Base-by-base conservation (phyloP, 2,797 vertebrate species). In the Micrastur ruficollis region DNA sequence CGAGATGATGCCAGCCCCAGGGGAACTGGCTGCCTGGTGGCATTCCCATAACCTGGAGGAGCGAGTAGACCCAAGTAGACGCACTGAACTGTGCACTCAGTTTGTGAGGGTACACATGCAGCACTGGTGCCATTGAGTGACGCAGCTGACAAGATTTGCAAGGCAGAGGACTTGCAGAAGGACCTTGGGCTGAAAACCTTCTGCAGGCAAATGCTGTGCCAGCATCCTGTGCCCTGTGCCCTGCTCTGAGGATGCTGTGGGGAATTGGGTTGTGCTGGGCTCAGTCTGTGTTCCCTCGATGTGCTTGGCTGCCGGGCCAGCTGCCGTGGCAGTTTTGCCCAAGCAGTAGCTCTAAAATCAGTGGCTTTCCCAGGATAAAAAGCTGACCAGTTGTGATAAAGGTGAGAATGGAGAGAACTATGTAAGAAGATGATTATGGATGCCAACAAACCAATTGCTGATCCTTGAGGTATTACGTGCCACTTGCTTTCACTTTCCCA, bases 61-160 rank as follows among this genome's bases (percentile, higher is more conserved):
- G 46, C 2, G 1, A 25, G 53, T 14, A 50, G 34, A 66, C 36
- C 17, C 42, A 44, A 50, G 44, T 29, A 32, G 22, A 34, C 11
- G 67, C 55, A 38, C 15, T 12, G 17, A 26, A n/a, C 8, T 18
- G 20, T 5, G 2, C 40, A 31, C 29, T 17, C 32, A 6, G 50
- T 50, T 55, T 53, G 17, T 11, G 58, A 58, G 44, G n/a, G 21
- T 7, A 7, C 26, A 26, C 26, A 8, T 5, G 34, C 49, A 56
- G 29, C 59, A 21, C 26, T 0, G 4, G 38, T 42, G 38, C 7
- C 36, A 3, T 9, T 29, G 49, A 0, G 0, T 79, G 49, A 53
- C 26, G 34, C 31, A 8, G 49, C n/a, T 68, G 29, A 38, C 29
- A 52, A 40, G 36, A 31, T 11, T 22, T 38, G 26, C 7, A 23